phyloP scores from a whole-genome alignment of 2,888 invertebrate genomes.

The Notodonta dromedarius region DNA sequence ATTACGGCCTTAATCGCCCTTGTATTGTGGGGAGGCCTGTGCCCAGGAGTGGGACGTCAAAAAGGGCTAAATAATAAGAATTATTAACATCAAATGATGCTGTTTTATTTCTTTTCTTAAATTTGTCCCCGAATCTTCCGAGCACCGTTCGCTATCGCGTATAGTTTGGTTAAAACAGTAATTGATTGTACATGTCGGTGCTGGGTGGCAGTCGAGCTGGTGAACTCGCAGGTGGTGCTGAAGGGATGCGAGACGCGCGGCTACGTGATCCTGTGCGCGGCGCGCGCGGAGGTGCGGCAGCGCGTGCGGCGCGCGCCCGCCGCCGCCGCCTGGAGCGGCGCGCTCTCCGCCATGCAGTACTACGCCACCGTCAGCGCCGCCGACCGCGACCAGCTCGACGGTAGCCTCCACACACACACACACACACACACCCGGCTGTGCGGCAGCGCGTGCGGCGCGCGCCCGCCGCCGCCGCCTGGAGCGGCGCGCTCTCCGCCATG shows the following conservation, averaged over 20 bases:
- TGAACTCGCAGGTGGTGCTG: constrained; percentile 96
- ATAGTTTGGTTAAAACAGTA: too few relatives aligned
- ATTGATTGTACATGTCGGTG: background rate
- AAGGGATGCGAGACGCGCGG: constrained; percentile 99
- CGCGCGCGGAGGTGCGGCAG: constrained; percentile 97
- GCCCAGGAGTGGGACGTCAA: too few relatives aligned
- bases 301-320: constrained; percentile 91
- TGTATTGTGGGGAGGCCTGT: too few relatives aligned
- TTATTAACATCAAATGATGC: background rate
- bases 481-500: too few relatives aligned
- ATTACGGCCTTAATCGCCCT: too few relatives aligned
- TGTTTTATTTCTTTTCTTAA: too few relatives aligned
- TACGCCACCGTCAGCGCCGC: constrained; percentile 98
- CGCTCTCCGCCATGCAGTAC: constrained; percentile 98
- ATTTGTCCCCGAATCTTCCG: too few relatives aligned
- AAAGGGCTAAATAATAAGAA: too few relatives aligned
- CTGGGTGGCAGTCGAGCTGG: constrained; percentile 88
- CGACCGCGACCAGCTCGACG: constrained; percentile 70
- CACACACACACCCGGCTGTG: constrained; percentile 59
- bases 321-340: constrained; percentile 98
- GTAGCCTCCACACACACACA: constrained; percentile 82
- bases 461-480: too few relatives aligned
- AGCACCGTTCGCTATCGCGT: too few relatives aligned
- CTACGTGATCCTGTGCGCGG: constrained; percentile 98
- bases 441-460: too few relatives aligned